Evolutionary conservation across 1,140 invertebrate genomes (phyloP).

Genomic region (Manduca sexta): DNA sequence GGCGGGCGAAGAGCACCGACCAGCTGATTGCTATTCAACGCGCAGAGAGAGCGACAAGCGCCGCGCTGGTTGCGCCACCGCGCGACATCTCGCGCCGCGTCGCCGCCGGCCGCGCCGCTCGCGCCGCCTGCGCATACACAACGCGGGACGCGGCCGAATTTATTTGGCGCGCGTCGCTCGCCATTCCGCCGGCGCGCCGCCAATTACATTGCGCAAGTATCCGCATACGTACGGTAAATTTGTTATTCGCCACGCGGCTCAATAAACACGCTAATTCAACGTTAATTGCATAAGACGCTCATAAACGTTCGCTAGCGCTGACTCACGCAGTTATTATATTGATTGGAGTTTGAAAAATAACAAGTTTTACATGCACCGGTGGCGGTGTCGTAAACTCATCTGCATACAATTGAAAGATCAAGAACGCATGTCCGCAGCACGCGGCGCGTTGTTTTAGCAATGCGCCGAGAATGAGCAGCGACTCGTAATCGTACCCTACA

Average conservation of each 20-base stretch:
- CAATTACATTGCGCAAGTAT: constrained; percentile 6
- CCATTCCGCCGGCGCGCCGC: constrained; percentile 1
- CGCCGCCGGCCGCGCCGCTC: too few relatives aligned
- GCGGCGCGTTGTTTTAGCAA: too few relatives aligned
- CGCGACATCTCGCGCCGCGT: not conserved
- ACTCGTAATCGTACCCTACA: not conserved
- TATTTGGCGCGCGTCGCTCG: not conserved
- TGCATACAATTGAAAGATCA: constrained; percentile 21
- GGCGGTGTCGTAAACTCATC: constrained; percentile 8
- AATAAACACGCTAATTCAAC: too few relatives aligned
- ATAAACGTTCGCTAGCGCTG: not conserved
- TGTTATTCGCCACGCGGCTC: constrained; percentile 2
- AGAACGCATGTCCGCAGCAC: not conserved
- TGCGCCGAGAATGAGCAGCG: too few relatives aligned
- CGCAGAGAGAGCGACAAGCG: constrained; percentile 2
- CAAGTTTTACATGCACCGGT: not conserved
- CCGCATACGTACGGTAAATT: not conserved
- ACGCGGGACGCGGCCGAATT: not conserved
- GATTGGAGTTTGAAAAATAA: too few relatives aligned
- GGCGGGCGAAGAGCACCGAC: not conserved
- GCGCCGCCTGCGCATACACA: not conserved
- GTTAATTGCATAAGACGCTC: not conserved
- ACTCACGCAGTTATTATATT: not conserved
- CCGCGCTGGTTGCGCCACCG: constrained; percentile 1
- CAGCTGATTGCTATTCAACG: constrained; percentile 8